A percentile compares a stretch with the other conserved stretches of the same genome.
phyloP scores from a whole-genome alignment of 2,113 vertebrate genomes.

The Natator depressus region DNA sequence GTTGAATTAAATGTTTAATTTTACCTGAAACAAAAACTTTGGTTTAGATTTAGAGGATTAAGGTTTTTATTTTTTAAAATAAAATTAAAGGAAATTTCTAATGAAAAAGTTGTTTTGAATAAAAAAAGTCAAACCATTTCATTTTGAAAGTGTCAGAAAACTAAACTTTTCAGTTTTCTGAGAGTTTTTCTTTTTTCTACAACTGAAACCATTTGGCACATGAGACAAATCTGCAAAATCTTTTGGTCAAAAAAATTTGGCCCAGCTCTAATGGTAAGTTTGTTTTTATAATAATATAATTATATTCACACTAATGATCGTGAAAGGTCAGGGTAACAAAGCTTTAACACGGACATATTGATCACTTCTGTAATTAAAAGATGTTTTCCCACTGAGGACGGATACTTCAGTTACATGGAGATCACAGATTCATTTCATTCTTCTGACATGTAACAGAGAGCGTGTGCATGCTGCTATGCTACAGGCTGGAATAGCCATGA shows the following conservation, averaged over 20 bases:
- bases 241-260: neutral
- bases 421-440: constrained; percentile 30
- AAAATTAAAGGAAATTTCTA: neutral
- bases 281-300: neutral
- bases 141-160: neutral
- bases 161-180: neutral
- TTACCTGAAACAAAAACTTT: neutral
- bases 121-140: neutral
- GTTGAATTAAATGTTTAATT: neutral
- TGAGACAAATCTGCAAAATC: neutral
- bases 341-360: constrained; percentile 9
- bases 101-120: neutral
- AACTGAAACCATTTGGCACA: neutral
- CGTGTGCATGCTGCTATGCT: neutral
- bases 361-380: constrained; percentile 32
- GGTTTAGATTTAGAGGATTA: neutral
- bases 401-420: constrained; percentile 17
- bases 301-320: neutral
- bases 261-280: neutral
- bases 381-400: constrained; percentile 12
- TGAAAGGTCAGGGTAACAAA: neutral
- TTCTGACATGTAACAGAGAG: neutral
- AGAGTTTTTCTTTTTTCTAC: no score
- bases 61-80: neutral
- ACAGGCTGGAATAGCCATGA: neutral